Percentiles rank a stretch among this genome's conserved stretches.
Conservation (phyloP, 2,888 invertebrate genomes). For the Blastobasis adustella region DNA sequence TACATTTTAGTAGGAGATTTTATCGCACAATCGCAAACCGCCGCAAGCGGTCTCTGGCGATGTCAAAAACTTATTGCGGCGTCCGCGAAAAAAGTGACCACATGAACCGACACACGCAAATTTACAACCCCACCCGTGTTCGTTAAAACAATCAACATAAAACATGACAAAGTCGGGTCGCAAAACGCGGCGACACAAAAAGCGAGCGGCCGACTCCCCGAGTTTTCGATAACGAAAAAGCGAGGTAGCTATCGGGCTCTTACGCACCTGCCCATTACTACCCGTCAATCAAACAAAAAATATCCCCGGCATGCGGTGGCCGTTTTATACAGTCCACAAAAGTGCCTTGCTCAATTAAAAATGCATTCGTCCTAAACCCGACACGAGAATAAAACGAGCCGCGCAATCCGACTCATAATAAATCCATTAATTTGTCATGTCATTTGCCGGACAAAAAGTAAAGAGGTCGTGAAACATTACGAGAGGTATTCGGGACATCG, state of each 20-base stretch:
- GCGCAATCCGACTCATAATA: conserved; percentile 67
- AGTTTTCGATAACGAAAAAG: conserved; percentile 49
- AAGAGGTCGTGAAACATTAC: conserved; percentile 46
- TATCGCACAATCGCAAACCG: no score
- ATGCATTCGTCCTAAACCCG: conserved; percentile 71
- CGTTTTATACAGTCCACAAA: conserved; percentile 71
- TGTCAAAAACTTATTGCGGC: background rate
- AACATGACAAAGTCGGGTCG: conserved; percentile 41
- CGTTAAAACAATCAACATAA: conserved; percentile 43
- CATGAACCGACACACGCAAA: conserved; percentile 23
- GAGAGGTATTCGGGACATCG: conserved; percentile 39
- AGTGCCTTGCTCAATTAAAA: conserved; percentile 74
- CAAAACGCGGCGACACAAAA: conserved; percentile 55
- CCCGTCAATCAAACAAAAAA: conserved; percentile 74
- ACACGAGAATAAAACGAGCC: conserved; percentile 57
- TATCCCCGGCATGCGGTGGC: conserved; percentile 64
- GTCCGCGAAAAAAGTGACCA: conserved; percentile 13
- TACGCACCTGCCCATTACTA: conserved; percentile 73
- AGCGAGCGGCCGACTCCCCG: conserved; percentile 42
- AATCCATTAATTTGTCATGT: conserved; percentile 75
- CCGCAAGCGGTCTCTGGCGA: no score
- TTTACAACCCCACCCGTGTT: conserved; percentile 37
- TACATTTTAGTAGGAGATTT: no score
- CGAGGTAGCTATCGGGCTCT: conserved; percentile 65
- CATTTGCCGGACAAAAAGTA: conserved; percentile 60